Base-by-base conservation (phyloP, 2,888 invertebrate species). In the Trichacis sp. region DNA sequence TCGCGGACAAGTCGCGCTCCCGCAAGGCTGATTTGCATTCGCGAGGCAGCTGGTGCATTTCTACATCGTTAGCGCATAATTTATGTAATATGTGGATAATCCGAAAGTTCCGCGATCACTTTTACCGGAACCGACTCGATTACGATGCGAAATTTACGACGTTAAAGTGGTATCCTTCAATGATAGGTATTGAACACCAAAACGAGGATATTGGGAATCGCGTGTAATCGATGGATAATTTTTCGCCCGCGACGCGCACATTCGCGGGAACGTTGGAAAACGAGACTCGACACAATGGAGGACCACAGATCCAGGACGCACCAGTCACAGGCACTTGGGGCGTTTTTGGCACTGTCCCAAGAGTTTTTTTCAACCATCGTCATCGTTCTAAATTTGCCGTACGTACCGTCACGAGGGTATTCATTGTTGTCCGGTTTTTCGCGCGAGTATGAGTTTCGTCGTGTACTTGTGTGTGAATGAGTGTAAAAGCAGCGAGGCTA, bases 401-500 rank as follows among this genome's bases (percentile, higher is more conserved):
- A 82, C 82, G 73, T 82, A 83, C 83, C 83, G 76, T 81, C 72
- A 69, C 75, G 72, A 77, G 74, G 74, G 73, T 73, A 72, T 74
- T 73, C 83, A 83, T 83, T 70, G 68, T 78, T 73, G 51, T 20
- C 47, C 11, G 1, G 52, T 24, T 14, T 15, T 47, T 3, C 24
- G 8, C n/a, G 38, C 60, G 53, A 24, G 50, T 65, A 42, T 47
- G 60, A 54, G 63, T 45, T 47, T 38, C 49, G 24, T 24, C 53
- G 46, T 42, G 70, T 73, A 71, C 75, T 73, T 71, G 69, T 74
- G 65, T 73, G 68, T 74, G 72, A 74, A 71, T 68, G 73, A 72
- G 77, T 78, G 73, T 76, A 77, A 79, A 77, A 79, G 73, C 83
- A 76, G 78, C 80, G 79, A 78, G 77, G 81, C 80, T 78, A 79